Evolutionary conservation across 1,140 invertebrate genomes (phyloP).

Genomic region (Sminthurinus signatus): DNA sequence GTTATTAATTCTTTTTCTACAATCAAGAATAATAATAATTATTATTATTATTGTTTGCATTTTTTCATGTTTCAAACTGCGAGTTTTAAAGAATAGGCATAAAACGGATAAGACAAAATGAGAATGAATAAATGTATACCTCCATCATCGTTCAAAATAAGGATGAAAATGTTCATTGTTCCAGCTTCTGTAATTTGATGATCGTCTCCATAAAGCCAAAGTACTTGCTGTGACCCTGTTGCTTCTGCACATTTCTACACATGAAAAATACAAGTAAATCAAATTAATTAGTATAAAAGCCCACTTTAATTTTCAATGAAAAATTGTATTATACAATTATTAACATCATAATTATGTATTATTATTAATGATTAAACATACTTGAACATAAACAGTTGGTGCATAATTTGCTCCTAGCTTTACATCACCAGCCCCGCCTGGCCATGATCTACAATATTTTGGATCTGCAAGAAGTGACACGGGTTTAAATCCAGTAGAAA

Average conservation of each 20-base stretch:
- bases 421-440: conserved; percentile 85
- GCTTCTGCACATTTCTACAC: conserved; percentile 63
- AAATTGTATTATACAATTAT: conserved; percentile 9
- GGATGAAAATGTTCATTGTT: conserved; percentile 97
- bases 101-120: too few species aligned
- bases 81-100: too few species aligned
- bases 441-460: conserved; percentile 79
- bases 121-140: conserved; percentile 55
- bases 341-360: too few species aligned
- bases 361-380: too few species aligned
- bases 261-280: too few species aligned
- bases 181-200: conserved; percentile 95
- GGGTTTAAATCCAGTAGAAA: conserved; percentile 63
- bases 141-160: conserved; percentile 80
- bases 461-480: conserved; percentile 76
- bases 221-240: conserved; percentile 84
- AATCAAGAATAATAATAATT: conserved; percentile 11
- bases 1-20: conserved; percentile 86
- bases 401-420: conserved; percentile 95
- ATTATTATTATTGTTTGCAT: too few species aligned
- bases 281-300: too few species aligned
- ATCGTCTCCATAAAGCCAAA: conserved; percentile 95
- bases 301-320: too few species aligned
- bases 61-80: too few species aligned
- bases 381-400: conserved; percentile 70